These are phyloP conservation scores for Antheraea assamensis DNA, from an alignment of 2,888 invertebrate genomes.

Conservation along the genomic window DNA sequence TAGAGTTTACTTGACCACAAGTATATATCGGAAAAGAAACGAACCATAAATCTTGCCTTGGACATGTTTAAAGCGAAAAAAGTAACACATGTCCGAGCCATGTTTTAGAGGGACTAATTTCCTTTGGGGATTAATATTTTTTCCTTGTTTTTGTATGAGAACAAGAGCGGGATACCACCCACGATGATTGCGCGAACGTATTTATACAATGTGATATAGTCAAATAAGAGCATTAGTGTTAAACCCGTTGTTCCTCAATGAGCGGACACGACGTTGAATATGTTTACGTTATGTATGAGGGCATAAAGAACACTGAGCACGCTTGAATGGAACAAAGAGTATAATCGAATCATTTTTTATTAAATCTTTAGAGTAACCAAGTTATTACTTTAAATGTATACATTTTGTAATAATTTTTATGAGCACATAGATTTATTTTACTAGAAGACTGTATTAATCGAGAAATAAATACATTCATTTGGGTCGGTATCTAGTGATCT, in stretches of 20 bases:
- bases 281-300: conserved; percentile 26
- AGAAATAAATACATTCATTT: not conserved
- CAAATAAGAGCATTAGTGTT: conserved; percentile 50
- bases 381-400: not conserved
- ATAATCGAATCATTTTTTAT: conserved; percentile 14
- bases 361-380: conserved; percentile 14
- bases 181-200: conserved; percentile 62
- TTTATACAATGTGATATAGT: conserved; percentile 44
- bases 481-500: not conserved
- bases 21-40: conserved; percentile 65
- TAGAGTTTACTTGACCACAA: conserved; percentile 67
- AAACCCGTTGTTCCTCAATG: conserved; percentile 38
- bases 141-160: conserved; percentile 61
- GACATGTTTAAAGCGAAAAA: conserved; percentile 79
- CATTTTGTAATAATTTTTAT: not conserved
- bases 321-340: not conserved
- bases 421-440: not conserved
- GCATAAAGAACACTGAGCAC: conserved; percentile 29
- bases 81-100: conserved; percentile 78
- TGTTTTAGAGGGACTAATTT: conserved; percentile 81
- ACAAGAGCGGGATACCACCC: conserved; percentile 73
- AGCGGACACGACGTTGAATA: conserved; percentile 29
- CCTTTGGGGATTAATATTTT: conserved; percentile 69
- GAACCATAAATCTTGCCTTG: conserved; percentile 73
- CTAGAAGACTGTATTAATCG: not conserved